Conservation (phyloP, 2,113 vertebrate species). For the Grammomys dolichurus region DNA sequence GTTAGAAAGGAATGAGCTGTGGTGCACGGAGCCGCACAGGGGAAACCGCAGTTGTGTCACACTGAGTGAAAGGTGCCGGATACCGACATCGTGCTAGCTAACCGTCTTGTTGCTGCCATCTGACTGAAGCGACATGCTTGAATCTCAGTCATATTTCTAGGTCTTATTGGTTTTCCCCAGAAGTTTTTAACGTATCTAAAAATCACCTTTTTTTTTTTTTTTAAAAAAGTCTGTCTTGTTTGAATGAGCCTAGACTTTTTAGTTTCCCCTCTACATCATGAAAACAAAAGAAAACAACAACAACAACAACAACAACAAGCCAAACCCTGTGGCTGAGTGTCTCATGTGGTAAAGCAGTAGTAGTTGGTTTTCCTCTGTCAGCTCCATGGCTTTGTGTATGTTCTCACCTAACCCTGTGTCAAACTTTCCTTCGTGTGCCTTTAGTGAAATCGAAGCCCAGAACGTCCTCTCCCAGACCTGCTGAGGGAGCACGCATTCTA, state of each 20-base stretch:
- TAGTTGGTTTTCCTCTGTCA: neutral
- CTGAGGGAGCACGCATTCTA: neutral
- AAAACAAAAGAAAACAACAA: neutral
- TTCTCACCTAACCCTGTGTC: neutral
- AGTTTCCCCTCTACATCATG: neutral
- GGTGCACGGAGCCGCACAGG: neutral
- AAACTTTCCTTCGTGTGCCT: neutral
- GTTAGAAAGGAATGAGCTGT: neutral
- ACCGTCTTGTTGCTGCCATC: no score
- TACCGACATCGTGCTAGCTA: neutral
- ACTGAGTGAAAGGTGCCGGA: neutral
- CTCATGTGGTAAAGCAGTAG: neutral
- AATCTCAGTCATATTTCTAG: neutral
- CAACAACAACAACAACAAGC: no score
- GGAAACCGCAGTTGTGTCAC: neutral
- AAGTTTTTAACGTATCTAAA: neutral
- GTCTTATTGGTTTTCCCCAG: neutral
- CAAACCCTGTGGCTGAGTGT: neutral
- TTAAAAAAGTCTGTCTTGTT: neutral
- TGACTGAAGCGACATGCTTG: neutral
- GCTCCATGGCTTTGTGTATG: neutral
- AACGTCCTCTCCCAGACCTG: neutral
- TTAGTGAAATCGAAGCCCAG: slow-evolving; percentile 1
- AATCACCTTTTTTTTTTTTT: neutral
- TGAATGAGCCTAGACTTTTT: neutral